These are phyloP conservation scores for Neolamprologus tretocephalus DNA, from an alignment of 2,113 vertebrate species.

Conservation along the genomic window DNA sequence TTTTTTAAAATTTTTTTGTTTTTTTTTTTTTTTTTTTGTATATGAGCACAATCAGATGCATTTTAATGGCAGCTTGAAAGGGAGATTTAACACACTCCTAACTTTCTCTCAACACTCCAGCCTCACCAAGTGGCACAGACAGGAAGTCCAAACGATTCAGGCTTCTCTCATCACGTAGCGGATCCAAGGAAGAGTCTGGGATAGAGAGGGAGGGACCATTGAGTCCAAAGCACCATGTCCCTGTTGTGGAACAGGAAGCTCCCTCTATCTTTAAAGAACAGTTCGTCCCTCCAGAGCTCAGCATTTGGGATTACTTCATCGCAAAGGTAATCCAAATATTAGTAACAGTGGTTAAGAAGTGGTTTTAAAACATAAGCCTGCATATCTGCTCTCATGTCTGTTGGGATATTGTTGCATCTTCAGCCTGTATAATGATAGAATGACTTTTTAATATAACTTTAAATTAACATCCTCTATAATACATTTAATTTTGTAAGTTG, in stretches of 20 bases:
- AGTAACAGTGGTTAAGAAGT: background rate
- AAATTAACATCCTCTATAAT: background rate
- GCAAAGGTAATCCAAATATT: conserved; percentile 80
- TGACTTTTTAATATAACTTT: background rate
- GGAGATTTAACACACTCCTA: background rate
- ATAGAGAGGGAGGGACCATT: conserved; percentile 73
- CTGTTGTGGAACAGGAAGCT: conserved; percentile 70
- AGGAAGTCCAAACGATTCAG: conserved; percentile 73
- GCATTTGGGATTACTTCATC: conserved; percentile 98
- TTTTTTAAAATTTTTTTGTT: background rate
- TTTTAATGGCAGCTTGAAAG: background rate
- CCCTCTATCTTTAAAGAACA: conserved; percentile 75
- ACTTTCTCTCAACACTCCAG: conserved; percentile 22
- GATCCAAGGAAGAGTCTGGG: conserved; percentile 72
- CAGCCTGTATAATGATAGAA: background rate
- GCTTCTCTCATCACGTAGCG: conserved; percentile 70
- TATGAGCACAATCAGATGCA: background rate
- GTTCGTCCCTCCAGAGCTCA: conserved; percentile 92
- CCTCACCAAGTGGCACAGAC: conserved; percentile 70
- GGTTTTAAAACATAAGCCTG: background rate
- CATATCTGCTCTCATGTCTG: background rate
- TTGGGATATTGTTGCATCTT: background rate
- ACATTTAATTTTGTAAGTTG: background rate
- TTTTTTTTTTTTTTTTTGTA: background rate
- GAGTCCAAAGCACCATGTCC: conserved; percentile 35